phyloP scores from a whole-genome alignment of 2,797 vertebrate genomes.

The Rousettus madagascariensis region DNA sequence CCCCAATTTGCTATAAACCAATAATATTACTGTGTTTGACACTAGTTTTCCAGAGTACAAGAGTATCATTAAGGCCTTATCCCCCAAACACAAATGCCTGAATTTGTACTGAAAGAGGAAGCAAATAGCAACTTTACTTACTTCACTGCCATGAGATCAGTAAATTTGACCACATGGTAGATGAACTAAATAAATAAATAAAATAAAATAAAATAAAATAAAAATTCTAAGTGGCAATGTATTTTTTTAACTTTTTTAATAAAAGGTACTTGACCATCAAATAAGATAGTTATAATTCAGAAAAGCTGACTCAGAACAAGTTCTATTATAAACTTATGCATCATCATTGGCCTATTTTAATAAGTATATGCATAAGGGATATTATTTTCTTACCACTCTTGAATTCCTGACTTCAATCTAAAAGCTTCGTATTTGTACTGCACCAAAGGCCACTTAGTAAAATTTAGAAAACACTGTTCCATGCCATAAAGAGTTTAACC shows the following conservation, averaged over 20 bases:
- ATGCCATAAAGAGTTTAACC: neutral
- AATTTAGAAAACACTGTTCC: neutral
- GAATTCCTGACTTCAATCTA: neutral
- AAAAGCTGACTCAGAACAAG: neutral
- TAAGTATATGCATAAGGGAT: neutral
- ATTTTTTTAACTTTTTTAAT: neutral
- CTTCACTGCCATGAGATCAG: neutral
- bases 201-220: neutral
- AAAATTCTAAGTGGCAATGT: neutral
- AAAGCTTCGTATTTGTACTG: neutral
- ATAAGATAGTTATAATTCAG: conserved; percentile 36
- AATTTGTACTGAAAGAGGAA: neutral
- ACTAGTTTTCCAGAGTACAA: neutral
- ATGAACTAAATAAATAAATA: neutral
- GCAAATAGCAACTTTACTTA: neutral
- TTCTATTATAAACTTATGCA: neutral
- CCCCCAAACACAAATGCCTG: neutral
- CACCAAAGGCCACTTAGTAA: neutral
- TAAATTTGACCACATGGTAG: neutral
- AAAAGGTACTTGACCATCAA: neutral
- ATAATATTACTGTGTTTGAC: neutral
- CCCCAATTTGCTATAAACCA: neutral
- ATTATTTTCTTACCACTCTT: neutral
- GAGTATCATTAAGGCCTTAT: neutral
- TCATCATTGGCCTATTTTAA: neutral